Conservation (phyloP, 2,797 vertebrate genomes). For the Pseudomugil gertrudae region DNA sequence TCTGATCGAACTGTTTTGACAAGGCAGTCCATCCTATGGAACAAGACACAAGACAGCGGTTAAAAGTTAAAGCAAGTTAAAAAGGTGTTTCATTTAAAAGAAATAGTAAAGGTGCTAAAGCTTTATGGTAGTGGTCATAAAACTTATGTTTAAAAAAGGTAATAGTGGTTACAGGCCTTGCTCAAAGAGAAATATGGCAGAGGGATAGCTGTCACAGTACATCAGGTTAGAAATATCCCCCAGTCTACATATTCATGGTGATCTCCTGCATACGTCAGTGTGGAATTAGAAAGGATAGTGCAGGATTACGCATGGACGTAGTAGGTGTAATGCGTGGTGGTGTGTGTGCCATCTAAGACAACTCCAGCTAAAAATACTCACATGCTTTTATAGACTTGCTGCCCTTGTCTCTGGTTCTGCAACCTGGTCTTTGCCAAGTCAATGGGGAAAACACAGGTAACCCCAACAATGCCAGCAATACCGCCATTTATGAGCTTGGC, state of each 20-base stretch:
- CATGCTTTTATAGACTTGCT: constrained; percentile 88
- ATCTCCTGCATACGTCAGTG: constrained; percentile 4
- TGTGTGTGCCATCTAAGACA: not conserved
- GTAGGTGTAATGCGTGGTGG: not conserved
- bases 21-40: constrained; percentile 87
- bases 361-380: constrained; percentile 69
- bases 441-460: constrained; percentile 89
- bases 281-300: constrained; percentile 24
- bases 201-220: not conserved
- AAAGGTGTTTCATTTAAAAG: not conserved
- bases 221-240: constrained; percentile 11
- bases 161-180: not conserved
- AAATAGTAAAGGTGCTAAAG: not conserved
- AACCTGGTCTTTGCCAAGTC: constrained; percentile 89
- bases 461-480: constrained; percentile 88
- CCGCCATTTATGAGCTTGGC: constrained; percentile 90
- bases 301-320: constrained; percentile 1
- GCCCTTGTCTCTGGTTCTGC: constrained; percentile 88
- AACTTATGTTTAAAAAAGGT: not conserved
- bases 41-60: no score
- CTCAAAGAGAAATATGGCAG: constrained; percentile 26
- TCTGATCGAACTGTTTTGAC: constrained; percentile 87
- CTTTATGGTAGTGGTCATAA: not conserved
- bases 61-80: no score
- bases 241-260: not conserved